Conservation (phyloP, 2,797 vertebrate species). For the Borostomias antarcticus region DNA sequence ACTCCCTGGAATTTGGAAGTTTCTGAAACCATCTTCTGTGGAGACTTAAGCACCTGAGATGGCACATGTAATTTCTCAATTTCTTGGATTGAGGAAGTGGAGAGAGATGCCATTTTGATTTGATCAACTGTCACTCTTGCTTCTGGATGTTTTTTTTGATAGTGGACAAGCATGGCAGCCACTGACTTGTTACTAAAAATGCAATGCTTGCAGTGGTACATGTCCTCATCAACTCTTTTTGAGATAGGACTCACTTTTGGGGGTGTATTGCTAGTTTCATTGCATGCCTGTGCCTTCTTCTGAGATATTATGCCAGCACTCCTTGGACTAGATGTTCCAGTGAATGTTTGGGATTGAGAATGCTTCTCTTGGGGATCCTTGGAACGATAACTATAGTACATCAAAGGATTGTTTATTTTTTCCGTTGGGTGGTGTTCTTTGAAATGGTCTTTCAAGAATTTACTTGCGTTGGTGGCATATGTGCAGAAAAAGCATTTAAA, state of each 20-base stretch:
- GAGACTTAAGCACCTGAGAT: too few relatives aligned
- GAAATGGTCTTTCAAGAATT: conserved; percentile 86
- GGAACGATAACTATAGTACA: conserved; percentile 83
- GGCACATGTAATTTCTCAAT: conserved; percentile 66
- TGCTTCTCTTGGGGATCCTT: conserved; percentile 70
- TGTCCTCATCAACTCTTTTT: conserved; percentile 58
- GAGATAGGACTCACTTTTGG: conserved; percentile 65
- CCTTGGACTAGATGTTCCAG: conserved; percentile 75
- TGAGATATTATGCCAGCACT: conserved; percentile 70
- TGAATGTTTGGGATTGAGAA: conserved; percentile 65
- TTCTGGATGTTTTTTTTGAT: conserved; percentile 87
- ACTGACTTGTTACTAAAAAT: conserved; percentile 87
- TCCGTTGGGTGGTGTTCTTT: conserved; percentile 83
- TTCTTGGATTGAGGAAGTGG: conserved; percentile 62
- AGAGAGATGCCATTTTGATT: conserved; percentile 79
- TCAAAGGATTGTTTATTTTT: conserved; percentile 84
- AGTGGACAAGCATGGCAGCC: conserved; percentile 90
- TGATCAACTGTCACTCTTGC: conserved; percentile 86
- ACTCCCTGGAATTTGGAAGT: conserved; percentile 56
- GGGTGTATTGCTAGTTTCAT: conserved; percentile 65
- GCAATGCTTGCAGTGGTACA: conserved; percentile 87
- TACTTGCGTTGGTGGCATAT: conserved; percentile 76
- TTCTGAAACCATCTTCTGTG: conserved; percentile 58
- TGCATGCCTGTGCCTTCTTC: conserved; percentile 68
- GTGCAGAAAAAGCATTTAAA: conserved; percentile 87